Percentiles rank a stretch among this genome's conserved stretches.
Evolutionary conservation across 2,113 vertebrate genomes (phyloP).

Genomic region (Meles meles): DNA sequence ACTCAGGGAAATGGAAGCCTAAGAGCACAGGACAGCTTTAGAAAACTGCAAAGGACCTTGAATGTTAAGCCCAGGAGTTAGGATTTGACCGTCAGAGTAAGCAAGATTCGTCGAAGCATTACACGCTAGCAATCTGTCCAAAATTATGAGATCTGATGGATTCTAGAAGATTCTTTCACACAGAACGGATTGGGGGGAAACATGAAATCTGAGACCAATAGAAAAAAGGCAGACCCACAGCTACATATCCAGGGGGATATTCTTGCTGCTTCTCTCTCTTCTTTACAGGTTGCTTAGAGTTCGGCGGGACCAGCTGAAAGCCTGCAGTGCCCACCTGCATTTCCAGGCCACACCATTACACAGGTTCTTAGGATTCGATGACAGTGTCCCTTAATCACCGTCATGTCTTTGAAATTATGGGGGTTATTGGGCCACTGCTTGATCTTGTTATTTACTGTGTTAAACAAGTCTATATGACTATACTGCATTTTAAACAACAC

Average conservation of each 20-base stretch:
- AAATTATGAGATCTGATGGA: background rate
- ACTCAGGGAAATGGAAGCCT: background rate
- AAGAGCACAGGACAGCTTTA: background rate
- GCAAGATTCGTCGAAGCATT: background rate
- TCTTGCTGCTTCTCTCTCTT: background rate
- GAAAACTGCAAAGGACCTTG: background rate
- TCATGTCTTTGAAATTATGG: background rate
- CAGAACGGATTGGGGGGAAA: background rate
- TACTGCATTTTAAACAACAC: background rate
- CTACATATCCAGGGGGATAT: rapidly evolving
- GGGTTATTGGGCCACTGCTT: background rate
- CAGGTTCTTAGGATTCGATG: background rate
- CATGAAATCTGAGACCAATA: background rate
- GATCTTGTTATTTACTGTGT: background rate
- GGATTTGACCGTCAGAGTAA: background rate
- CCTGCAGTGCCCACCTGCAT: background rate
- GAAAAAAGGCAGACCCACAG: background rate
- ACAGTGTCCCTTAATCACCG: background rate
- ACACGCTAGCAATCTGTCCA: background rate
- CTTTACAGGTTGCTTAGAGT: background rate
- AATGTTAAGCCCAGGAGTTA: background rate
- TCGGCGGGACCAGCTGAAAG: background rate
- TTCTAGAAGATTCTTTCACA: background rate
- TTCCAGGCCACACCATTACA: background rate
- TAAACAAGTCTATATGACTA: background rate